Conservation (phyloP, 2,113 vertebrate species). For the Smithornis capensis region DNA sequence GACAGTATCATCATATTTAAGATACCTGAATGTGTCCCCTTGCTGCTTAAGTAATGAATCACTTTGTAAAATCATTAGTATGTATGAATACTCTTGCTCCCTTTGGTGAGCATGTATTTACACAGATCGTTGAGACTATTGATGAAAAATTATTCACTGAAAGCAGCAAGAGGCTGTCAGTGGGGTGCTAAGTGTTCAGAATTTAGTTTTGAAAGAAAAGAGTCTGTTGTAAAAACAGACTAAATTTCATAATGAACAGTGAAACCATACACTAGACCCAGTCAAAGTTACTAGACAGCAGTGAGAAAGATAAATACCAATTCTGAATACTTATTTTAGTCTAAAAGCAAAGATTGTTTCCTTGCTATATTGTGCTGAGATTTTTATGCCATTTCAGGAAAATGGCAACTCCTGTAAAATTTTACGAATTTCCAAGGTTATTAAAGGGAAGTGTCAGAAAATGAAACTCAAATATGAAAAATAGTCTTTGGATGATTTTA, state of each 20-base stretch:
- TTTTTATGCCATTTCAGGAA: slow-evolving; percentile 29
- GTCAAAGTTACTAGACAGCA: slow-evolving; percentile 8
- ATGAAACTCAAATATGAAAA: slow-evolving; percentile 48
- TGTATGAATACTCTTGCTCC: background rate
- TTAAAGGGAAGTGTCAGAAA: slow-evolving; percentile 30
- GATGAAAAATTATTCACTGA: background rate
- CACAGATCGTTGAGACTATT: background rate
- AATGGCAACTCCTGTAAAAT: slow-evolving; percentile 44
- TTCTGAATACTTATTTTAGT: slow-evolving; percentile 17
- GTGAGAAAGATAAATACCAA: background rate
- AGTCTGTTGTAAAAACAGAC: background rate
- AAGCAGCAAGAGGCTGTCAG: background rate
- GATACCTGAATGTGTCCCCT: background rate
- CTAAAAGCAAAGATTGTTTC: background rate
- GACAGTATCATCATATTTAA: background rate
- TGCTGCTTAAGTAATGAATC: background rate
- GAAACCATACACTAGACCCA: background rate
- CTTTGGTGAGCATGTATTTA: background rate
- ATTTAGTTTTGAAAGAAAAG: background rate
- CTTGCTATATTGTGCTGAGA: background rate
- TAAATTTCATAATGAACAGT: background rate
- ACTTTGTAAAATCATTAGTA: background rate
- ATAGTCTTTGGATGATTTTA: background rate
- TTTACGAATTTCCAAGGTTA: slow-evolving; percentile 48
- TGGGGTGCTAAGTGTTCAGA: background rate